Evolutionary conservation across 2,797 vertebrate species (phyloP), one percentile per base, ranked within the genome.

Genomic region (Schizothorax lantsangensis): DNA sequence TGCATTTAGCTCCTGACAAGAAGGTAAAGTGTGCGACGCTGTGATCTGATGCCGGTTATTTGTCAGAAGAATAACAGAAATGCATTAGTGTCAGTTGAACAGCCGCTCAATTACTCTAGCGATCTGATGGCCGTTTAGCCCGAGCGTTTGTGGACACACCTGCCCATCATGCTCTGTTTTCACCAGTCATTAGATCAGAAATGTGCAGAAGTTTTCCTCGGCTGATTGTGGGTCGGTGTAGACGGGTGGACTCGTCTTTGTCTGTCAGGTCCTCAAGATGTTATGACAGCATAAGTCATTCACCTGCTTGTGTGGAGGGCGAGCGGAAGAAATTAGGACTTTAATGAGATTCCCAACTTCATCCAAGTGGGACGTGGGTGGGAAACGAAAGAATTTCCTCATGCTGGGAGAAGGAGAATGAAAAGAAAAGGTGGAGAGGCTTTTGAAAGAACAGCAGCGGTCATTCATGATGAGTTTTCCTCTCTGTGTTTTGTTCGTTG

Each of bases 11-110:
- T 64, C 6, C 47, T 85, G 87, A 87, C 91, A 93, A 91, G 91
- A 92, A 92, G 87, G 89, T 89, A 88, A 54, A 90, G 85, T 88
- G 86, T 91, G 89, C 80, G 79, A 36, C 79, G 81, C 71, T 84
- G 81, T 90, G 93, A 91, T 93, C 92, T 93, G 91, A 91, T 89
- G 73, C 91, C 84, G 87, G 79, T 68, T 81, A 85, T 93, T 93
- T 92, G 87, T 92, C 89, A 85, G 30, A 84, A 79, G 38, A 79
- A 84, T 88, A 59, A 84, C 59, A 79, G 75, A 26, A 90, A 92
- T 81, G 78, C 91, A 92, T 92, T 91, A 77, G 84, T 89, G 89
- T 88, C 89, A 89, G 84, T 72, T 83, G 88, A 83, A 89, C 89
- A 62, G 91, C 82, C 88, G 89, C 86, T 90, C 90, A 73, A 91